A percentile compares a stretch with the other conserved stretches of the same genome.
phyloP scores from a whole-genome alignment of 2,113 vertebrate species.

The Lepisosteus oculatus region DNA sequence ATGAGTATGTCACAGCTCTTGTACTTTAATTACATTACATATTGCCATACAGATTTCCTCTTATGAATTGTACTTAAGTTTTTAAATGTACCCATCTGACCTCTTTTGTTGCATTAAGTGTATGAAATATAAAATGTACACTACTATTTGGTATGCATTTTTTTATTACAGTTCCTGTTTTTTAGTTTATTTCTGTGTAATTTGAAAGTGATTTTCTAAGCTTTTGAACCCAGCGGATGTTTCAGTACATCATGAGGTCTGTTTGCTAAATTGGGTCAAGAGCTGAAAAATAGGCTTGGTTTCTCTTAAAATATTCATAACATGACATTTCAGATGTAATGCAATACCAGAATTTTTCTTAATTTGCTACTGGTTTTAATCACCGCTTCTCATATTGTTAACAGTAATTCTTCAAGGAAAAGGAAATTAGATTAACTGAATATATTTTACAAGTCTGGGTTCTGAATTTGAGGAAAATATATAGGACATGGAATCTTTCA shows the following conservation, averaged over 20 bases:
- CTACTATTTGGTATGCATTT: not conserved
- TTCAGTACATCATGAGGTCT: constrained; percentile 25
- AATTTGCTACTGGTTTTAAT: constrained; percentile 44
- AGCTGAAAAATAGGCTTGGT: constrained; percentile 27
- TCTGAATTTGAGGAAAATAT: too few species aligned
- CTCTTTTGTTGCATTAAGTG: not conserved
- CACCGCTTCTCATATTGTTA: constrained; percentile 24
- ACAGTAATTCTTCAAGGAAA: too few species aligned
- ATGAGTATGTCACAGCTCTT: not conserved
- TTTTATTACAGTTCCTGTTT: not conserved
- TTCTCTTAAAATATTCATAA: constrained; percentile 44
- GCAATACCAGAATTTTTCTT: constrained; percentile 37
- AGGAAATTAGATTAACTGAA: too few species aligned
- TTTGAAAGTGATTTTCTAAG: constrained; percentile 6
- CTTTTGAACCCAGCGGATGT: constrained; percentile 27
- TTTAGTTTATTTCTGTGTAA: not conserved
- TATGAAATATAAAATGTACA: too few species aligned
- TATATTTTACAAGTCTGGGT: too few species aligned
- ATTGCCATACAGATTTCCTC: not conserved
- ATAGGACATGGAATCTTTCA: too few species aligned
- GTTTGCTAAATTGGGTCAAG: constrained; percentile 48
- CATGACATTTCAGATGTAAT: constrained; percentile 43
- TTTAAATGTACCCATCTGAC: not conserved
- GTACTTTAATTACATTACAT: not conserved
- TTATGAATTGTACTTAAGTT: not conserved